Base-by-base conservation (phyloP, 2,888 invertebrate genomes). In the Mesorhabditis sp. region DNA sequence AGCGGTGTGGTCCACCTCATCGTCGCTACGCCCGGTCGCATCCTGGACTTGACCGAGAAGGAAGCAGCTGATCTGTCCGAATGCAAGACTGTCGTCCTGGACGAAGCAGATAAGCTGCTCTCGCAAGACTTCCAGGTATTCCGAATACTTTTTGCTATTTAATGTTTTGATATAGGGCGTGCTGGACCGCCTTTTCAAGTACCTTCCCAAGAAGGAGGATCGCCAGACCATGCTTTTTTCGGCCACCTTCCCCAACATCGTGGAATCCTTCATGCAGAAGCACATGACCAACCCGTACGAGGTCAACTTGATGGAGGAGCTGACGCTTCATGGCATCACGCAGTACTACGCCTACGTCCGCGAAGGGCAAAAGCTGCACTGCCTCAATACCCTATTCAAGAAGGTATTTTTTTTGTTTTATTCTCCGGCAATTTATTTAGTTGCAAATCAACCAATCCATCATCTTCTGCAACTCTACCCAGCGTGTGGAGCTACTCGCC, bases 331-430 rank as follows among this genome's bases (percentile, higher is more conserved):
- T 88, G 98, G 98, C 87, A 96, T 98, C 79, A 98, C 98, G 85
- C 98, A 98, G 89, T 98, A 97, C 90, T 98, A 98, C 89, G 98
- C 98, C 86, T 99, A 96, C 90, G 98, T 98, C 77, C 97, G 98
- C 89, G 98, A 98, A 89, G 92, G 95, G 87, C 98, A 98, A 88
- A 99, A 98, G 90, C 97, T 98, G 83, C 97, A 98, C 89, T 98
- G 98, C 89, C 90, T 98, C 88, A 98, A 98, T 89, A 98, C 98
- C 86, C 90, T 98, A 84, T 98, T 98, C 90, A 95, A 96, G 81
- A 98, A 98, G 91, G 93, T 82, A 62, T 13, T 10, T 66, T n/a
- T 63, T 7, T 58, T 44, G 10, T 50, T 42, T 5, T 45, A 43
- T 69, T n/a, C 15, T 5, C 5, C 15, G 42, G 13, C 5, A 4